phyloP scores from a whole-genome alignment of 1,140 invertebrate genomes.

The Eupristina koningsbergeri region DNA sequence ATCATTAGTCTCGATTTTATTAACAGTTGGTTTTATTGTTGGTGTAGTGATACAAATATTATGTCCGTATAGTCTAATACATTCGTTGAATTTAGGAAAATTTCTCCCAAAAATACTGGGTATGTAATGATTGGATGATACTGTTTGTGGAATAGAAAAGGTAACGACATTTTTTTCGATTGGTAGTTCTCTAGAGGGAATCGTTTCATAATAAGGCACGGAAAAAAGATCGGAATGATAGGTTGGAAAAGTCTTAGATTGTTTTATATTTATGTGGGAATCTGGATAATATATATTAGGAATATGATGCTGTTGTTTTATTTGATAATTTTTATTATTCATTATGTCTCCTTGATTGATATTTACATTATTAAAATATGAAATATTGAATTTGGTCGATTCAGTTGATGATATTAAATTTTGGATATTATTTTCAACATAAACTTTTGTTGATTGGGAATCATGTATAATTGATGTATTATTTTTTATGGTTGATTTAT shows the following conservation, averaged over 20 bases:
- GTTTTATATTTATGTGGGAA: not conserved
- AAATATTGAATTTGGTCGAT: conserved; percentile 51
- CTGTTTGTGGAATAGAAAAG: not conserved
- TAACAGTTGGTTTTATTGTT: not conserved
- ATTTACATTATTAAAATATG: conserved; percentile 53
- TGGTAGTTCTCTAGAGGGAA: not conserved
- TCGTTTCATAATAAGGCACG: not conserved
- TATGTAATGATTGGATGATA: not conserved
- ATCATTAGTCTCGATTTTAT: not conserved
- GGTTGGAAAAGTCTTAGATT: not conserved
- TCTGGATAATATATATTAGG: not conserved
- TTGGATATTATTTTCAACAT: not conserved
- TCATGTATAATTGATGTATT: not conserved
- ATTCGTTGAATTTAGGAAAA: not conserved
- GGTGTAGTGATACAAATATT: not conserved
- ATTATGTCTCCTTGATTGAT: conserved; percentile 51
- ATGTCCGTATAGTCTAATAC: conserved; percentile 12
- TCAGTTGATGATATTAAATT: not conserved
- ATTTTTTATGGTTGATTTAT: not conserved
- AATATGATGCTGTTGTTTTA: not conserved
- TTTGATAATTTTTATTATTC: conserved; percentile 13
- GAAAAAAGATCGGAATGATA: not conserved
- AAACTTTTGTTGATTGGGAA: not conserved
- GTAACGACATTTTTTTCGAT: conserved; percentile 17
- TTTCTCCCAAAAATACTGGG: not conserved